Percentiles rank a stretch among this genome's conserved stretches.
Evolutionary conservation across 2,888 invertebrate species (phyloP).

Genomic region (Synanthedon andrenaeformis): DNA sequence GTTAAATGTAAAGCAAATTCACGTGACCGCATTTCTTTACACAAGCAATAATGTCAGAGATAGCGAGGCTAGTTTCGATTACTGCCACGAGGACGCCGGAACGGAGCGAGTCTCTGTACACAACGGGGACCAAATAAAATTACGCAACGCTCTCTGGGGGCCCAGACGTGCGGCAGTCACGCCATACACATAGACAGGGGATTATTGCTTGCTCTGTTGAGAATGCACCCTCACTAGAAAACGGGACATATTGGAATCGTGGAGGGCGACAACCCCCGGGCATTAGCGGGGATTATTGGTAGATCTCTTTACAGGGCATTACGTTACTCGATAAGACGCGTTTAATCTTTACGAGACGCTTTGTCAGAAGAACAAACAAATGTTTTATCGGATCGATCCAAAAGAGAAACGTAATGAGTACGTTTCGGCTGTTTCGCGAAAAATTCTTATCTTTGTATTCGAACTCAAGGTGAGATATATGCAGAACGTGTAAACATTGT

Average conservation of each 20-base stretch:
- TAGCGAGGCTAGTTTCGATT: conserved; percentile 22
- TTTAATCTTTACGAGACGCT: conserved; percentile 42
- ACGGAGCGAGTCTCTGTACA: conserved; percentile 20
- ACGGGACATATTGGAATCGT: conserved; percentile 35
- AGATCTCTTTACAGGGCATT: conserved; percentile 55
- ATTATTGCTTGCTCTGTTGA: conserved; percentile 56
- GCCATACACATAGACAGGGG: conserved; percentile 28
- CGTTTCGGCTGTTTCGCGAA: not conserved
- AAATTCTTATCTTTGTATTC: not conserved
- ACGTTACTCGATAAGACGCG: conserved; percentile 47
- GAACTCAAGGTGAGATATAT: not conserved
- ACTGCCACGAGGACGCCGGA: conserved; percentile 24
- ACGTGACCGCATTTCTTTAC: not conserved
- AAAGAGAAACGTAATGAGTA: not conserved
- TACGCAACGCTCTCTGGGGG: conserved; percentile 41
- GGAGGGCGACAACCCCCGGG: conserved; percentile 43
- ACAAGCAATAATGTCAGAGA: conserved; percentile 10
- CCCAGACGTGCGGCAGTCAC: conserved; percentile 42
- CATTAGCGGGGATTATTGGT: conserved; percentile 55
- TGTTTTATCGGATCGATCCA: not conserved
- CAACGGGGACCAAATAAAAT: conserved; percentile 34
- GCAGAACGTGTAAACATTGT: not conserved
- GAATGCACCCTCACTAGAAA: conserved; percentile 47
- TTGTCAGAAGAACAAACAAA: conserved; percentile 22
- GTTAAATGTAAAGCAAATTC: not conserved